phyloP scores from a whole-genome alignment of 2,797 vertebrate genomes.

The Botia kubotai region DNA sequence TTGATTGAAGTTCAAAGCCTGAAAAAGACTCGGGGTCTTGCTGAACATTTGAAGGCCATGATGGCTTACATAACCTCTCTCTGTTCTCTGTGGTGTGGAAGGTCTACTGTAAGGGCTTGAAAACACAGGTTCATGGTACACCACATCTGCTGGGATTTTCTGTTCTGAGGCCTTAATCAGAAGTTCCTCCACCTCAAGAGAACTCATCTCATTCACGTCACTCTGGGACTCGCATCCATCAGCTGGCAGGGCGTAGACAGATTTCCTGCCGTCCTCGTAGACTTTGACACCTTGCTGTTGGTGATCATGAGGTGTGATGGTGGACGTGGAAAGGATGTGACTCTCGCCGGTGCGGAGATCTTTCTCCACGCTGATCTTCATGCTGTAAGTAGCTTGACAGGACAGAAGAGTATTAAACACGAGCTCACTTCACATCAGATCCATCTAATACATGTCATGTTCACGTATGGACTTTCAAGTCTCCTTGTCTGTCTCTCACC shows the following conservation, averaged over 20 bases:
- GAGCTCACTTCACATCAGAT: too few relatives aligned
- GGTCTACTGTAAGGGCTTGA: constrained; percentile 84
- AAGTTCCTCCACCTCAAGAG: constrained; percentile 88
- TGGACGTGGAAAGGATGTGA: constrained; percentile 86
- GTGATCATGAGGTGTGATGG: constrained; percentile 82
- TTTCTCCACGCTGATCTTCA: constrained; percentile 94
- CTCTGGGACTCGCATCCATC: constrained; percentile 65
- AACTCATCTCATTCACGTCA: constrained; percentile 78
- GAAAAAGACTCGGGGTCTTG: constrained; percentile 68
- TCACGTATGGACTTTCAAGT: too few relatives aligned
- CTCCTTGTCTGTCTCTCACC: constrained; percentile 75
- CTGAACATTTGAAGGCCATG: constrained; percentile 52
- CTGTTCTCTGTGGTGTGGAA: constrained; percentile 71
- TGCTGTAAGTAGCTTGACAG: constrained; percentile 86
- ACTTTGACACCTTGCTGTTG: constrained; percentile 87
- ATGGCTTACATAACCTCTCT: constrained; percentile 70
- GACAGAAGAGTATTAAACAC: constrained; percentile 55
- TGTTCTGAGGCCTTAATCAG: constrained; percentile 87
- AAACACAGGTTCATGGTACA: constrained; percentile 91
- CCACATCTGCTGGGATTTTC: constrained; percentile 80
- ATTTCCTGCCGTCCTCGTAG: constrained; percentile 90
- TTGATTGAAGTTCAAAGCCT: constrained; percentile 35
- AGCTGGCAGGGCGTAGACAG: constrained; percentile 83
- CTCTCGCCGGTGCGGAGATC: constrained; percentile 89
- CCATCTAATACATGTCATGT: too few relatives aligned